Base-by-base conservation (phyloP, 2,797 vertebrate genomes). In the Gobio occitaniae region DNA sequence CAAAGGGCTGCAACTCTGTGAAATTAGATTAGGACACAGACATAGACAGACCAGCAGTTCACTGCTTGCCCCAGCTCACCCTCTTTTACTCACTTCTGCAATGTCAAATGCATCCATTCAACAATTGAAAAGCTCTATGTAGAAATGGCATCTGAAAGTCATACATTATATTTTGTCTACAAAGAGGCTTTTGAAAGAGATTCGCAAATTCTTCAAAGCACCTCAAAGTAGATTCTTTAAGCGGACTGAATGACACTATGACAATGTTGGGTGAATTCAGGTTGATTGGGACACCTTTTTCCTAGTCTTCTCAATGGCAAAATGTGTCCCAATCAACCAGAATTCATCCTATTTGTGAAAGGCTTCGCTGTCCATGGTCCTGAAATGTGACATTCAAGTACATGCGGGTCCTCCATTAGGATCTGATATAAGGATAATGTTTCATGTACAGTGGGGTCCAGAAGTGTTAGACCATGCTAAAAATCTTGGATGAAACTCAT, bases 1-100 rank as follows among this genome's bases (percentile, higher is more conserved):
- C 89, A 92, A 87, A 92, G 93, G 92, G 91, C 90, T 91, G 89
- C 69, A 84, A 86, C 89, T 84, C 89, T 93, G 91, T 94, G 93
- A 94, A 93, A 94, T 86, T 88, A 91, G 93, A 94, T 94, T 95
- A 94, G 90, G 90, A 89, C 85, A 89, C 92, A 87, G 83, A 90
- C 87, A 89, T 91, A 86, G 85, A 81, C 86, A 88, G 79, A 74
- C 50, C 86, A 82, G 69, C 76, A 61, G 69, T 86, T 86, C 36
- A 65, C 74, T 36, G 77, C 66, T 84, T 78, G 84, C 80, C 85
- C 70, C 36, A 78, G 72, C 80, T 81, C 61, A 74, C 41, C 66
- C 54, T 36, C 36, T 80, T 85, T 72, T 80, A 36, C 68, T 50
- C 12, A 1, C 17, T 47, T 11, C n/a, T 78, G 48, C 74, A 82